A percentile compares a stretch with the other conserved stretches of the same genome.
Evolutionary conservation across 35 echinoderm and acorn worm genomes (phyloP).

Genomic region (Lytechinus pictus): DNA sequence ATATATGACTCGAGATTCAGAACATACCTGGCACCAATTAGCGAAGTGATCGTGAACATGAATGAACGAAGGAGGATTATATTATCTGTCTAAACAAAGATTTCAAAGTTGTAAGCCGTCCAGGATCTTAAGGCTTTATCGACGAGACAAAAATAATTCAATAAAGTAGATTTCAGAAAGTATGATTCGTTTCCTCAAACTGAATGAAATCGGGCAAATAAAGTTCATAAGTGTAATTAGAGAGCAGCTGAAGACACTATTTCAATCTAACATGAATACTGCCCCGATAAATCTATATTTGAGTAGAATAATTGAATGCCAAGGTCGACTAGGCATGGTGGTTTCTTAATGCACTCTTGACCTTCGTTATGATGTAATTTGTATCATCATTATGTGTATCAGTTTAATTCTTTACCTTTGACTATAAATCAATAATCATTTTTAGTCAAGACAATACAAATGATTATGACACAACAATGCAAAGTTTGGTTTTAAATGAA

Average conservation of each 20-base stretch:
- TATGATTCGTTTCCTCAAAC: neutral
- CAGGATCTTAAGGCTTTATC: neutral
- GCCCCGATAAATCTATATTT: too few relatives aligned
- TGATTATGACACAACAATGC: too few relatives aligned
- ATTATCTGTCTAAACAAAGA: neutral
- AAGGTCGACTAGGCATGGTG: too few relatives aligned
- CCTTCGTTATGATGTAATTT: too few relatives aligned
- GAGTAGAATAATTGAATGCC: too few relatives aligned
- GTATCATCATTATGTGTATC: too few relatives aligned
- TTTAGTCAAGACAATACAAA: too few relatives aligned
- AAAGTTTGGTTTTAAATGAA: too few relatives aligned
- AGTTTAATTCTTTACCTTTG: too few relatives aligned
- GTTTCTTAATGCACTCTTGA: too few relatives aligned
- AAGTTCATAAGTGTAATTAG: neutral
- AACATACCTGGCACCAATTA: neutral
- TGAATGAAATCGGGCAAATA: neutral
- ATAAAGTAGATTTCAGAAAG: neutral
- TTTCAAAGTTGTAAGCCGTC: neutral
- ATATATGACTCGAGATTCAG: neutral
- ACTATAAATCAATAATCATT: too few relatives aligned
- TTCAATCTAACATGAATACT: neutral
- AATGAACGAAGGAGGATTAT: neutral
- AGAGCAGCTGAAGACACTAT: neutral
- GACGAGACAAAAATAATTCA: neutral
- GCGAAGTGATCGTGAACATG: neutral